Evolutionary conservation across 2,888 invertebrate genomes (phyloP).

Genomic region (Zygogramma bicolorata): DNA sequence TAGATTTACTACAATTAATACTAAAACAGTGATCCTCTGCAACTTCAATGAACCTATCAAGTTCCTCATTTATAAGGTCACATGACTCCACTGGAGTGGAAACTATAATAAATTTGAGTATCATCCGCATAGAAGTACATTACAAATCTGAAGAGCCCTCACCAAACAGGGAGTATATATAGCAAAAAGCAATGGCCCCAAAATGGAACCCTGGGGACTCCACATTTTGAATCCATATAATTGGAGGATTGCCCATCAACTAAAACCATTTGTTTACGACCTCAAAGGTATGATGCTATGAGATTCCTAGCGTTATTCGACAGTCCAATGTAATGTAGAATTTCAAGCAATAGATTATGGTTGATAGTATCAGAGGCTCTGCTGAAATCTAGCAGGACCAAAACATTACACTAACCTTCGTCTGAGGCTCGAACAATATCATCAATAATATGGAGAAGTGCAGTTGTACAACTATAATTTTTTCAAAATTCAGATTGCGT

Average conservation of each 20-base stretch:
- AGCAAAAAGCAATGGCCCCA: constrained; percentile 10
- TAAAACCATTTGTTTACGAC: constrained; percentile 11
- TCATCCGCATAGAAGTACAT: not conserved
- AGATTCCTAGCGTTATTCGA: constrained; percentile 10
- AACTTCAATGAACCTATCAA: too few species aligned
- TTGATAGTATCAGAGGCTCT: too few species aligned
- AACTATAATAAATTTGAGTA: too few species aligned
- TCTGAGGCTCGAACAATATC: constrained; percentile 8
- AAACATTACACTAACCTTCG: too few species aligned
- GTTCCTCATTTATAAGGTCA: too few species aligned
- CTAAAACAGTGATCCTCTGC: constrained; percentile 20
- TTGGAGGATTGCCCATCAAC: constrained; percentile 8
- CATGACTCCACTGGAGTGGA: too few species aligned
- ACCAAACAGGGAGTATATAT: too few species aligned
- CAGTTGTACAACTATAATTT: constrained; percentile 17
- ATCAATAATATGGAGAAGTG: constrained; percentile 15
- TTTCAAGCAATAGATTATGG: too few species aligned
- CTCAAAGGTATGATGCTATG: not conserved
- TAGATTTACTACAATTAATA: constrained; percentile 12
- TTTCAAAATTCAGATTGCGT: constrained; percentile 17
- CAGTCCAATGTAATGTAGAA: too few species aligned
- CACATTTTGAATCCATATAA: constrained; percentile 16
- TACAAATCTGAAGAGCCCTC: constrained; percentile 10
- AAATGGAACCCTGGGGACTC: constrained; percentile 14
- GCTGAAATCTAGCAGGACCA: constrained; percentile 15